Conservation (phyloP, 1,140 invertebrate genomes). For the Habropoda laboriosa region DNA sequence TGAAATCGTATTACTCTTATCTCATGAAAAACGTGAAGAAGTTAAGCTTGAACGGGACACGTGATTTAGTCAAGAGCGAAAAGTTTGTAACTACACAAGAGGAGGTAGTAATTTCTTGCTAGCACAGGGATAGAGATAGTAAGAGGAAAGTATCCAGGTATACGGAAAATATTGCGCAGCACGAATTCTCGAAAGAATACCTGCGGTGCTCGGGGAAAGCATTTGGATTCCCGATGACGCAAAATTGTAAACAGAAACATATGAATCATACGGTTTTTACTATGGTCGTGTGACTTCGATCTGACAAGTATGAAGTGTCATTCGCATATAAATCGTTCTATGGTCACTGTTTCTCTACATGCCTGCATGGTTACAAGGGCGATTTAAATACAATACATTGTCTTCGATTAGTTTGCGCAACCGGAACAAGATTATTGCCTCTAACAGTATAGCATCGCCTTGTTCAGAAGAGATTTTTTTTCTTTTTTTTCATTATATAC, state of each 20-base stretch:
- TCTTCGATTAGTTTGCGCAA: slow-evolving; percentile 41
- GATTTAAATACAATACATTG: slow-evolving; percentile 51
- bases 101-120: background rate
- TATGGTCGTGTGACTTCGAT: background rate
- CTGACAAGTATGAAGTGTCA: slow-evolving; percentile 20
- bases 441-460: background rate
- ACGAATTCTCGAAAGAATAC: background rate
- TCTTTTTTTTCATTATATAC: background rate
- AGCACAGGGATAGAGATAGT: background rate
- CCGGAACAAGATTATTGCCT: slow-evolving; percentile 8
- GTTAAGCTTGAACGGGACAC: background rate
- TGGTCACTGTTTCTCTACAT: background rate
- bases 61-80: slow-evolving; percentile 7
- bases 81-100: background rate
- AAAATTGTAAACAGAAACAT: background rate
- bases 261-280: background rate
- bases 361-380: background rate
- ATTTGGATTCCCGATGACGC: background rate
- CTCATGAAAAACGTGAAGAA: background rate
- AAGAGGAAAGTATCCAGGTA: background rate
- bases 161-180: background rate
- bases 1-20: background rate
- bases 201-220: background rate
- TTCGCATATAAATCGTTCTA: background rate
- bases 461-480: background rate